Evolutionary conservation across 2,113 vertebrate species (phyloP).

Genomic region (Melanocharis versteri): DNA sequence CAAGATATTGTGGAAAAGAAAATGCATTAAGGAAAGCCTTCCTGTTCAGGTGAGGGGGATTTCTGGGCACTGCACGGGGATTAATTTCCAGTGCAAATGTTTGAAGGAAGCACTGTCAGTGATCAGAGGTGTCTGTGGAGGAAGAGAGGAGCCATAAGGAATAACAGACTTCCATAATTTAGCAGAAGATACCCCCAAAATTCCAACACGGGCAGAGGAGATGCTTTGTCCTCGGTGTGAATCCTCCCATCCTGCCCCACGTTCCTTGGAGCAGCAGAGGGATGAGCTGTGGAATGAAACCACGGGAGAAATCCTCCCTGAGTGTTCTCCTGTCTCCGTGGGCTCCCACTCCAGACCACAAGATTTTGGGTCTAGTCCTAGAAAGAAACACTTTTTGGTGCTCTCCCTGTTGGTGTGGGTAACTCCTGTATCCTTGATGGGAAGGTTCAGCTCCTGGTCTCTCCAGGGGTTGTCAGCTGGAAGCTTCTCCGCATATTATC

Average conservation of each 20-base stretch:
- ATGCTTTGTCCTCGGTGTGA: not conserved
- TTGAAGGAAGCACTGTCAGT: not conserved
- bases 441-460: not conserved
- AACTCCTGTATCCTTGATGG: not conserved
- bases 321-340: not conserved
- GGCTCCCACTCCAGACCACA: not conserved
- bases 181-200: not conserved
- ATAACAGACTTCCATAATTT: not conserved
- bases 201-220: not conserved
- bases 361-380: not conserved
- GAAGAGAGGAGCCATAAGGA: not conserved
- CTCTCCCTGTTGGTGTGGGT: not conserved
- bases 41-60: constrained; percentile 83
- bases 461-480: not conserved
- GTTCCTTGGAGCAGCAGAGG: not conserved
- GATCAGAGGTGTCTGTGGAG: not conserved
- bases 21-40: constrained; percentile 77
- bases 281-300: not conserved
- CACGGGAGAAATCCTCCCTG: not conserved
- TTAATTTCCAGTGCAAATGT: not conserved
- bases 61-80: not conserved
- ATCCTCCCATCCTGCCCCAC: not conserved
- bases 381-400: not conserved
- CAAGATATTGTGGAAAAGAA: constrained; percentile 81
- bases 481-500: not conserved